These are phyloP conservation scores for Enteromius mattozi DNA, from an alignment of 2,797 vertebrate species.

Conservation along the genomic window DNA sequence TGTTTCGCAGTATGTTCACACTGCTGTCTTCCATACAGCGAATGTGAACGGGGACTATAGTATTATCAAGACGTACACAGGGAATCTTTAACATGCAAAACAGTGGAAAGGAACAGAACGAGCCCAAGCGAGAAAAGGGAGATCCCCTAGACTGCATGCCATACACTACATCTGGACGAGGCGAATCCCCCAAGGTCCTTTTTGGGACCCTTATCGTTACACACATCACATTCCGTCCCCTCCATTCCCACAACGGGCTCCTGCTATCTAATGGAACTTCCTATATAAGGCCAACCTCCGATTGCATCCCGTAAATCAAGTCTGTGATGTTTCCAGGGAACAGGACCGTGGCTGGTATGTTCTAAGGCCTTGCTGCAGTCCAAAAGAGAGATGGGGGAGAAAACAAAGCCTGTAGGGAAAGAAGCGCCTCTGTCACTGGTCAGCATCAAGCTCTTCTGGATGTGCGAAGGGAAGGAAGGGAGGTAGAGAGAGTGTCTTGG, in stretches of 20 bases:
- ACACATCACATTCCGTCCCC: constrained; percentile 67
- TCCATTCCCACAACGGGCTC: constrained; percentile 60
- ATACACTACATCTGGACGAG: constrained; percentile 47
- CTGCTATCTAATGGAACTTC: constrained; percentile 75
- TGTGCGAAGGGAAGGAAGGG: not conserved
- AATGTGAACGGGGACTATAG: not conserved
- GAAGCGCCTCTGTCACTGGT: constrained; percentile 39
- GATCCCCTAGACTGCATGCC: constrained; percentile 62
- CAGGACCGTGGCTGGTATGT: constrained; percentile 39
- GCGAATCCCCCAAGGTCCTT: constrained; percentile 36
- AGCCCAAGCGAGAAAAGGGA: constrained; percentile 41
- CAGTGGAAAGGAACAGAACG: constrained; percentile 53
- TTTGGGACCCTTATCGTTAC: constrained; percentile 58
- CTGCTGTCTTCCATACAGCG: not conserved
- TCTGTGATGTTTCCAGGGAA: constrained; percentile 53
- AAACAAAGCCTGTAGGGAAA: constrained; percentile 22
- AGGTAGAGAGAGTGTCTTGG: constrained; percentile 13
- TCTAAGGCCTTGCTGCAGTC: constrained; percentile 15
- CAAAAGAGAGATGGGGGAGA: constrained; percentile 33
- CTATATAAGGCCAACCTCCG: constrained; percentile 83
- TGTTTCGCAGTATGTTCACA: not conserved
- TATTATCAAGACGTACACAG: not conserved
- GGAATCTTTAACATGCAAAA: constrained; percentile 64
- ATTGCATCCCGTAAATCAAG: constrained; percentile 78
- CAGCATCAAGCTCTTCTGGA: constrained; percentile 42